These are phyloP conservation scores for Dicaeum eximium DNA, from an alignment of 2,113 vertebrate genomes.

Conservation along the genomic window DNA sequence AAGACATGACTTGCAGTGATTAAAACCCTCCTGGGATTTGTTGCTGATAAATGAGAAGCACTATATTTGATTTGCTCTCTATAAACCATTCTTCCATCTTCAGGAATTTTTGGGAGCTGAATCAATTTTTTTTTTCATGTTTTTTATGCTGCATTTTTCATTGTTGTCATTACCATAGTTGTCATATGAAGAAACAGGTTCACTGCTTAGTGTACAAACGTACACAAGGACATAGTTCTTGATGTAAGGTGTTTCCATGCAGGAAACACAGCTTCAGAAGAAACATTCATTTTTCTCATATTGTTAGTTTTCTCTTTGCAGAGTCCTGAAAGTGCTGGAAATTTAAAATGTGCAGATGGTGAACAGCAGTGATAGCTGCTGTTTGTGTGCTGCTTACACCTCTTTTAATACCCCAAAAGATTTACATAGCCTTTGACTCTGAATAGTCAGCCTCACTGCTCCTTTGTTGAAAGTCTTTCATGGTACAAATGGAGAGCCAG, in stretches of 20 bases:
- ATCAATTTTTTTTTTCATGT: not conserved
- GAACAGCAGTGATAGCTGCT: not conserved
- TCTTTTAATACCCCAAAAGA: not conserved
- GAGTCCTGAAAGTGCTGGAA: not conserved
- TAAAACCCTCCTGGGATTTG: not conserved
- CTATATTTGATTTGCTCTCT: not conserved
- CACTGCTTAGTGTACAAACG: not conserved
- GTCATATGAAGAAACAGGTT: not conserved
- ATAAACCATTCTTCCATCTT: not conserved
- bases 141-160: not conserved
- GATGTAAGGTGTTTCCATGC: not conserved
- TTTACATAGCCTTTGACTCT: not conserved
- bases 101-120: not conserved
- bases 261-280: not conserved
- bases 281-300: not conserved
- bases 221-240: not conserved
- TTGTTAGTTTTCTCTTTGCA: not conserved
- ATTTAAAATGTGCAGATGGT: not conserved
- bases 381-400: not conserved
- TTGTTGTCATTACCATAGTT: not conserved
- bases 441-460: not conserved
- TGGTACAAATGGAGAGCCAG: not conserved
- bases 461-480: not conserved
- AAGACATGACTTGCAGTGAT: not conserved
- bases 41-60: not conserved